phyloP scores from a whole-genome alignment of 2,888 invertebrate species.

The Ophioninae sp. region DNA sequence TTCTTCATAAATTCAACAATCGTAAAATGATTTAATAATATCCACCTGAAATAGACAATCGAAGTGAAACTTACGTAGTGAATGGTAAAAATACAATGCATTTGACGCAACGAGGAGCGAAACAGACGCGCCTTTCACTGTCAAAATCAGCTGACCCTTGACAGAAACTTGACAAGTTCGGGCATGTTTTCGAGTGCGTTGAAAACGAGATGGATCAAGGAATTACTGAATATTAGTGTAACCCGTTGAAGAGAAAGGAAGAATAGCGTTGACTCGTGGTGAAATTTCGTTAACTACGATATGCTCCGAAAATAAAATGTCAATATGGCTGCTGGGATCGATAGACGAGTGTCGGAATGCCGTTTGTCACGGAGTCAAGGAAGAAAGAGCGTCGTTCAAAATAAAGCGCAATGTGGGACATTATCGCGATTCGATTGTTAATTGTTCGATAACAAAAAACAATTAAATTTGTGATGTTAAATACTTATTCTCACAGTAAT shows the following conservation, averaged over 20 bases:
- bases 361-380: constrained; percentile 56
- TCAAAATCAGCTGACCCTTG: constrained; percentile 65
- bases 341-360: constrained; percentile 72
- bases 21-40: not conserved
- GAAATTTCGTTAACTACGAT: constrained; percentile 14
- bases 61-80: constrained; percentile 32
- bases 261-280: not conserved
- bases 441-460: not conserved
- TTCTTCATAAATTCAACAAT: not conserved
- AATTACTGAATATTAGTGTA: constrained; percentile 11
- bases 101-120: constrained; percentile 24
- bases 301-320: constrained; percentile 42
- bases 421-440: constrained; percentile 21
- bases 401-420: constrained; percentile 22
- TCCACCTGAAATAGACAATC: not conserved
- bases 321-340: constrained; percentile 75
- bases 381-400: constrained; percentile 24
- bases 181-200: constrained; percentile 31
- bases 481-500: constrained; percentile 2
- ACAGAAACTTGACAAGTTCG: constrained; percentile 42
- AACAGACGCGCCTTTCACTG: constrained; percentile 53
- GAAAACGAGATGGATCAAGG: constrained; percentile 22
- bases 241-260: constrained; percentile 3
- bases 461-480: constrained; percentile 15
- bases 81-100: constrained; percentile 13